These are phyloP conservation scores for Choloepus hoffmanni DNA, from an alignment of 2,113 vertebrate species.

Conservation along the genomic window DNA sequence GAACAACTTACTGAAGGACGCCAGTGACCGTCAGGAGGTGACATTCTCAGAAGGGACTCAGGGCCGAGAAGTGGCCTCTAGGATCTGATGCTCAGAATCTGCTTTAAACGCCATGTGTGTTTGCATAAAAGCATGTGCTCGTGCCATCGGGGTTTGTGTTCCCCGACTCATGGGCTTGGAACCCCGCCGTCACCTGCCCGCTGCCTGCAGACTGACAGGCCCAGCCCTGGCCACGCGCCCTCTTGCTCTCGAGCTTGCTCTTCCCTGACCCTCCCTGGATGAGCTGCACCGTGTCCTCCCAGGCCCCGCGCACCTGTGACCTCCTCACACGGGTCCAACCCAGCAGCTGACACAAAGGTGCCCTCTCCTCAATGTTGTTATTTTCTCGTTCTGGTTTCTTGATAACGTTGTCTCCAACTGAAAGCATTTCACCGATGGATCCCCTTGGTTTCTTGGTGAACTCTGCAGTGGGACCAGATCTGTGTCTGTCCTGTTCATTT, in stretches of 20 bases:
- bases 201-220: no score
- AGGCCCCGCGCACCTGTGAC: neutral
- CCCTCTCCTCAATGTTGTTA: rapidly evolving
- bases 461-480: neutral
- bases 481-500: neutral
- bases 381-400: neutral
- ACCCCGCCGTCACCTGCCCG: neutral
- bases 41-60: neutral
- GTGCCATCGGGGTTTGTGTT: rapidly evolving
- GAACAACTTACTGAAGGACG: neutral
- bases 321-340: neutral
- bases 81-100: neutral
- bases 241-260: neutral
- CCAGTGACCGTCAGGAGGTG: neutral
- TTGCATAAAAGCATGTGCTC: neutral
- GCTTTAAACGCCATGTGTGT: rapidly evolving
- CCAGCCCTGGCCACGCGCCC: no score
- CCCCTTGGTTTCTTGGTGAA: neutral
- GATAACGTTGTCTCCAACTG: rapidly evolving
- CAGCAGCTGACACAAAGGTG: rapidly evolving
- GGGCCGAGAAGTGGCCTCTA: neutral
- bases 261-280: neutral
- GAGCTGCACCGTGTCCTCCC: neutral
- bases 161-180: neutral
- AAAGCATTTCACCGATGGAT: no score